Conservation (phyloP, 2,888 invertebrate genomes). For the Notodonta ziczac region DNA sequence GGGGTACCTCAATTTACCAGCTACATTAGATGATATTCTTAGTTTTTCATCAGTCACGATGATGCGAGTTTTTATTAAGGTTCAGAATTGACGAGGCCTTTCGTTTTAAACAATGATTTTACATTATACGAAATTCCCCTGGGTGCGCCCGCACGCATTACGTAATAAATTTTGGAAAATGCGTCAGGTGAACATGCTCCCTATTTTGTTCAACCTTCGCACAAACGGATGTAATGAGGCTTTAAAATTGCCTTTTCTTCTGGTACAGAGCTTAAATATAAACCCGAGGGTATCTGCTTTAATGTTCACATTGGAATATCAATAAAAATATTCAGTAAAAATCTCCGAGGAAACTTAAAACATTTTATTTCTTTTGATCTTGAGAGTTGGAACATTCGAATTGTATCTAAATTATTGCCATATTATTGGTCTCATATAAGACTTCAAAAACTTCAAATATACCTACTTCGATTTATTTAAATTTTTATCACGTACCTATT, state of each 20-base stretch:
- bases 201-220: slow-evolving; percentile 8
- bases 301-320: neutral
- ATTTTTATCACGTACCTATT: too few relatives aligned
- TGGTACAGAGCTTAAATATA: slow-evolving; percentile 11
- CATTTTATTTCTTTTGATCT: too few relatives aligned
- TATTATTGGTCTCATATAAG: too few relatives aligned
- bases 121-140: neutral
- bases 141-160: slow-evolving; percentile 4
- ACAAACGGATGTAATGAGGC: slow-evolving; percentile 15
- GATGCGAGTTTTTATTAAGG: slow-evolving; percentile 12
- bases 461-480: too few relatives aligned
- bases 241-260: slow-evolving; percentile 20
- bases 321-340: neutral
- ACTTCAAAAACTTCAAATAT: too few relatives aligned
- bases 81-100: neutral
- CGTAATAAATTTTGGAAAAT: slow-evolving; percentile 12
- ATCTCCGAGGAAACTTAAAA: too few relatives aligned
- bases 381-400: too few relatives aligned
- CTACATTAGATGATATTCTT: slow-evolving; percentile 16
- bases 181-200: slow-evolving; percentile 7
- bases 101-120: slow-evolving; percentile 6
- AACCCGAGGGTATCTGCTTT: slow-evolving; percentile 9
- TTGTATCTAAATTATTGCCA: too few relatives aligned
- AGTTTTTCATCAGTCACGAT: slow-evolving; percentile 14
- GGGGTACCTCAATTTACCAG: slow-evolving; percentile 14